Percentiles rank a stretch among this genome's conserved stretches.
Conservation (phyloP, 1,140 invertebrate species). For the Pseudoatta argentina region DNA sequence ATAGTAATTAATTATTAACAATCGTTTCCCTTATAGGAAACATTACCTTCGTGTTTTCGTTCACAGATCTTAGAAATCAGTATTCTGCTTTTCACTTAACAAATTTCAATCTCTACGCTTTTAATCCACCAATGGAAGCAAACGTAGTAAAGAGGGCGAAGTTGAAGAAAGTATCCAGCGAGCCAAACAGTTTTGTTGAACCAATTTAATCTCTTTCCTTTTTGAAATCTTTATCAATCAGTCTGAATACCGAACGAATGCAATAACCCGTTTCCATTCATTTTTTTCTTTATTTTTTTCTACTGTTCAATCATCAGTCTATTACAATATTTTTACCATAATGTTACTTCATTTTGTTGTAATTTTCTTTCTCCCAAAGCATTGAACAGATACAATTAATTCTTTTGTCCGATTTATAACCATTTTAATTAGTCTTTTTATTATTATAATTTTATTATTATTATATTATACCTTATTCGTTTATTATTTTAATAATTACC, state of each 20-base stretch:
- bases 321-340: neutral
- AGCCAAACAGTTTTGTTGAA: slow-evolving; percentile 37
- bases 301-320: neutral
- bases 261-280: neutral
- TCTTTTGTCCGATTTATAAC: neutral
- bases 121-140: slow-evolving; percentile 30
- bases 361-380: neutral
- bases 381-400: neutral
- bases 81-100: neutral
- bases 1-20: neutral
- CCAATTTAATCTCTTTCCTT: slow-evolving; percentile 43
- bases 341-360: neutral
- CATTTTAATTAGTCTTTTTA: neutral
- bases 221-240: slow-evolving; percentile 9
- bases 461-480: neutral
- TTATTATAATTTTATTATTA: neutral
- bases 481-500: neutral
- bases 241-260: neutral
- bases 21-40: neutral
- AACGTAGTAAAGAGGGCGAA: neutral
- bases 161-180: slow-evolving; percentile 12
- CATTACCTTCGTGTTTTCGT: neutral
- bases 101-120: slow-evolving; percentile 28
- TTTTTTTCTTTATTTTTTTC: slow-evolving; percentile 16
- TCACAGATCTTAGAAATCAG: neutral